Evolutionary conservation across 2,113 vertebrate genomes (phyloP).

Genomic region (Opisthocomus hoazin): DNA sequence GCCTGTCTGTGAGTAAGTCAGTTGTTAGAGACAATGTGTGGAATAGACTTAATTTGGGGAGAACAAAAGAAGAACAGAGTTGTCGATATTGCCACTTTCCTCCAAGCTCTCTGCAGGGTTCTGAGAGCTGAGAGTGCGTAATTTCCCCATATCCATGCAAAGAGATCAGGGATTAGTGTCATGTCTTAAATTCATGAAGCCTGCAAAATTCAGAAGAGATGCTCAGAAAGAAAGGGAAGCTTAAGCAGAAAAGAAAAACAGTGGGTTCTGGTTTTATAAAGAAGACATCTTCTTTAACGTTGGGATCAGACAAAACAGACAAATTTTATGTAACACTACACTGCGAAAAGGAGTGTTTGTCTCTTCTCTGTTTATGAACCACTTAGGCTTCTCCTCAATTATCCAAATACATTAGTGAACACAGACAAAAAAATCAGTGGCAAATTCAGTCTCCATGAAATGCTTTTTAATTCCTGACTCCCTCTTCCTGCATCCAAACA

Average conservation of each 20-base stretch:
- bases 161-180: background rate
- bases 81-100: background rate
- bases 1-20: background rate
- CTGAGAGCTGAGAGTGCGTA: background rate
- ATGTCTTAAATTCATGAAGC: background rate
- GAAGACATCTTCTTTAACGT: background rate
- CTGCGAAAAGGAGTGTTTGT: background rate
- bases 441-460: constrained; percentile 4
- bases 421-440: background rate
- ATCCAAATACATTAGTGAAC: background rate
- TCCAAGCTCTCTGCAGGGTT: background rate
- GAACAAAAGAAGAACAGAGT: background rate
- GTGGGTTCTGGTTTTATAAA: background rate
- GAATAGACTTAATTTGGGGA: background rate
- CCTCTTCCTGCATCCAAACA: background rate
- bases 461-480: background rate
- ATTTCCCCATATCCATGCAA: background rate
- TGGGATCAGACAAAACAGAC: background rate
- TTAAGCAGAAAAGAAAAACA: background rate
- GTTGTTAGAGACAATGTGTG: background rate
- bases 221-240: background rate
- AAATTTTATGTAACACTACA: background rate
- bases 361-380: background rate
- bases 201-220: background rate
- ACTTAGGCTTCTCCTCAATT: constrained; percentile 19